These are phyloP conservation scores for Macroglossus sobrinus DNA, from an alignment of 2,113 vertebrate species.

Conservation along the genomic window DNA sequence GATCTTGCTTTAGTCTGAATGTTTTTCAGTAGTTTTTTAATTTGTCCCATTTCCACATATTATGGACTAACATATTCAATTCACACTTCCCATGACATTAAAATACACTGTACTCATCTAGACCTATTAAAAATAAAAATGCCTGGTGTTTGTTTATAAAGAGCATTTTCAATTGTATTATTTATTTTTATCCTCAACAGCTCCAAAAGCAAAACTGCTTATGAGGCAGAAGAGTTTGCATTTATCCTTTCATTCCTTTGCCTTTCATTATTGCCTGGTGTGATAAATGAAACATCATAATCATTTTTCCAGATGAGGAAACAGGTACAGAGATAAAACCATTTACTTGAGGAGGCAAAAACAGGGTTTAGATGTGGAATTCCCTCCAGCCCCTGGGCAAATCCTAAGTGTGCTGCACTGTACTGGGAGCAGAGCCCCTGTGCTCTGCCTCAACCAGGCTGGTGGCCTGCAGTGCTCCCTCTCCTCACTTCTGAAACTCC, in stretches of 20 bases:
- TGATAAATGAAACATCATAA: not conserved
- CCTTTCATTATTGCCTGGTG: not conserved
- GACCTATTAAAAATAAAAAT: not conserved
- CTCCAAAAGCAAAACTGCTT: not conserved
- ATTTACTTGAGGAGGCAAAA: not conserved
- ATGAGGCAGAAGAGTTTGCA: not conserved
- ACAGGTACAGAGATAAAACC: not conserved
- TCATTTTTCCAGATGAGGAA: slow-evolving; percentile 18
- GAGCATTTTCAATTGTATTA: not conserved
- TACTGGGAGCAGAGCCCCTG: not conserved
- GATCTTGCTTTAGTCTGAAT: not conserved
- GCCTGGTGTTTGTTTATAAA: slow-evolving; percentile 3
- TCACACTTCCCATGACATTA: not conserved
- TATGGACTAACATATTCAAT: not conserved
- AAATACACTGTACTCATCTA: not conserved
- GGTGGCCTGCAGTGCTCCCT: not conserved
- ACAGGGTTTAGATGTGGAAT: not conserved
- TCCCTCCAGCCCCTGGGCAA: not conserved
- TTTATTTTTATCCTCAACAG: slow-evolving; percentile 32
- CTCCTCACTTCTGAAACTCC: not conserved
- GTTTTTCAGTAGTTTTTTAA: slow-evolving; percentile 7
- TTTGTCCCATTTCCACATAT: not conserved
- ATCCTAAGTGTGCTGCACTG: not conserved
- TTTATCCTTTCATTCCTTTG: slow-evolving; percentile 13
- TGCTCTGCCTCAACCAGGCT: not conserved